Base-by-base conservation (phyloP, 2,888 invertebrate genomes). In the Sylvicola cinctus region DNA sequence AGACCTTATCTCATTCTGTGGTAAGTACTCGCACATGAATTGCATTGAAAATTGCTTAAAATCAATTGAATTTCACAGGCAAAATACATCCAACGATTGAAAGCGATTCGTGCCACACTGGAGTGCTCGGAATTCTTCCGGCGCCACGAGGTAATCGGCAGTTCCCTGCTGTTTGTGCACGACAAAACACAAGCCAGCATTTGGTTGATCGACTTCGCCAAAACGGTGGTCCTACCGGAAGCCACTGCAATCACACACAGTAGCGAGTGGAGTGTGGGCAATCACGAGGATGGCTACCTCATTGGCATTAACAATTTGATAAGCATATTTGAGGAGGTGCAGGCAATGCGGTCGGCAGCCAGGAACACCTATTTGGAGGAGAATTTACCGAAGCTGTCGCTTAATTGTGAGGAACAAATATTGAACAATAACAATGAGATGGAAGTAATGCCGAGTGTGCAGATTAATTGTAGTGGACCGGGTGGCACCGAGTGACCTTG, bases 181-280 rank as follows among this genome's bases (percentile, higher is more conserved):
- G 93, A 96, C 55, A 68, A 74, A 36, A 69, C 70, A 43, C 78
- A 74, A 51, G 85, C 90, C 17, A 84, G 83, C 40, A 74, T 90
- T 11, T 96, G 95, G 95, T 70, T 96, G 63, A 96, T 96, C 43
- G 95, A 96, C 60, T 96, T 96, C 52, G 93, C 95, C 32, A 96
- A 96, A 61, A 90, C 91, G 1, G 69, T 87, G 31, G 70, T 74
- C 11, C 65, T 93, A 26, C 84, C 88, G 0, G 67, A 70, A 2
- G 68, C 74, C 40, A 60, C 77, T 39, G 62, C 55, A 27, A 81
- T 90, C 38, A 70, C 74, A 47, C 93, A 93, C 57, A 70, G 70
- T 40, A 69, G 75, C 15, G 72, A 74, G 34, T 93, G 93, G 93
- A 76, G 75, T 50, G 88, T 90, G 39, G 91, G 91, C 29, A 93